Percentiles rank a stretch among this genome's conserved stretches.
These are phyloP conservation scores for Loripinus fragilis DNA, from an alignment of 2,888 invertebrate species.

Conservation along the genomic window DNA sequence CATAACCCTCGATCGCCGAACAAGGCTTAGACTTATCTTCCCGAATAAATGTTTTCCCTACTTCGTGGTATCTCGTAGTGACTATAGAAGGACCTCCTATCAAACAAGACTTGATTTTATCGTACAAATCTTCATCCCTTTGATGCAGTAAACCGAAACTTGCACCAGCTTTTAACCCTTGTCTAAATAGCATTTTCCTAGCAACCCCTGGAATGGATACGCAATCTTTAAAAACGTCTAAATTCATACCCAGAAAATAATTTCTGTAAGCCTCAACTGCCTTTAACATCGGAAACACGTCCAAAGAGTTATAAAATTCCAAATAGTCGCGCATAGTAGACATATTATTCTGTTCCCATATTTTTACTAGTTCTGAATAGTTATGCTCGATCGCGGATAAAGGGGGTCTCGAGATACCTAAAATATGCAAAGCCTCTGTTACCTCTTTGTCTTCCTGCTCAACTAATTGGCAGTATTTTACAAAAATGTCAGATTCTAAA, in stretches of 20 bases:
- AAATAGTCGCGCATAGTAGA: slow-evolving; percentile 12
- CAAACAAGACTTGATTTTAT: not conserved
- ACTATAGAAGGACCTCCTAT: slow-evolving; percentile 7
- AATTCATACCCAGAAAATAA: not conserved
- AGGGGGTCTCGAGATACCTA: not conserved
- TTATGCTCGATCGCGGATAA: not conserved
- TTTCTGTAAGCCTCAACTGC: not conserved
- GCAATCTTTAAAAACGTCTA: slow-evolving; percentile 21
- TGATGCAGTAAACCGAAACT: not conserved
- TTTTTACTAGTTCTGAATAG: not conserved
- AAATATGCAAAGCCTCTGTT: not conserved
- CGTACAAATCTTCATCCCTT: slow-evolving; percentile 19
- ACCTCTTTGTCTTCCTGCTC: slow-evolving; percentile 10
- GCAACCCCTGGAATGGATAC: slow-evolving; percentile 16
- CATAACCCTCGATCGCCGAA: slow-evolving; percentile 13
- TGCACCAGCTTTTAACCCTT: not conserved
- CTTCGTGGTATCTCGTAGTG: slow-evolving; percentile 22
- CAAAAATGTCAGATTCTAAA: not conserved
- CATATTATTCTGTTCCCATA: slow-evolving; percentile 14
- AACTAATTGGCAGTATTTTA: not conserved
- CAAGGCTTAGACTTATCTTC: slow-evolving; percentile 3
- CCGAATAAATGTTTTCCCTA: slow-evolving; percentile 17
- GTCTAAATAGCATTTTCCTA: slow-evolving; percentile 20
- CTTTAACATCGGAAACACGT: slow-evolving; percentile 6
- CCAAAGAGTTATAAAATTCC: slow-evolving; percentile 17